Conservation (phyloP, 2,888 invertebrate species). For the Chrysolina americana region DNA sequence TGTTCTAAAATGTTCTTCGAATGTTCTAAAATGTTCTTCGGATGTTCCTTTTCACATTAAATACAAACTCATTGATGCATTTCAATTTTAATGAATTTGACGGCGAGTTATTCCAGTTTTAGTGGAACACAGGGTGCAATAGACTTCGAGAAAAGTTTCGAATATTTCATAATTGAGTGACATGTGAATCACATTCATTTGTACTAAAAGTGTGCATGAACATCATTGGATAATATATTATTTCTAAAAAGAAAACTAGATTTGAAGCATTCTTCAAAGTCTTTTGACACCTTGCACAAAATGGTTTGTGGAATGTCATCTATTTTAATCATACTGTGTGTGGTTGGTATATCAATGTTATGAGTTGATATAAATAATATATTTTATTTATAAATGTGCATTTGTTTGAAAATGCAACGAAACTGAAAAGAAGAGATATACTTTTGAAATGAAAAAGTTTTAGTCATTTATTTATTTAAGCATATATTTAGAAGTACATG, state of each 20-base stretch:
- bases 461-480: slow-evolving; percentile 49
- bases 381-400: slow-evolving; percentile 64
- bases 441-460: slow-evolving; percentile 40
- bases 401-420: slow-evolving; percentile 70
- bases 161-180: neutral
- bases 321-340: slow-evolving; percentile 70
- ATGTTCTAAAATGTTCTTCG: slow-evolving; percentile 52
- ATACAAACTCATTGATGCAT: slow-evolving; percentile 59
- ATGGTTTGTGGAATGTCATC: slow-evolving; percentile 60
- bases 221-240: neutral
- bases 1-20: slow-evolving; percentile 52
- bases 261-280: neutral
- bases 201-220: neutral
- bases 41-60: slow-evolving; percentile 62
- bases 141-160: slow-evolving; percentile 11
- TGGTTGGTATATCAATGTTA: slow-evolving; percentile 71
- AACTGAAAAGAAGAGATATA: slow-evolving; percentile 34
- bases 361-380: slow-evolving; percentile 67
- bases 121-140: slow-evolving; percentile 63
- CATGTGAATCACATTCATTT: too few species aligned
- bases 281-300: slow-evolving; percentile 36
- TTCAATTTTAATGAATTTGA: slow-evolving; percentile 61
- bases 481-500: slow-evolving; percentile 28
- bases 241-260: too few species aligned
- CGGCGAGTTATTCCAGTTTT: slow-evolving; percentile 70